A percentile compares a stretch with the other conserved stretches of the same genome.
Conservation (phyloP, 2,888 invertebrate genomes). For the Andrena marginata region DNA sequence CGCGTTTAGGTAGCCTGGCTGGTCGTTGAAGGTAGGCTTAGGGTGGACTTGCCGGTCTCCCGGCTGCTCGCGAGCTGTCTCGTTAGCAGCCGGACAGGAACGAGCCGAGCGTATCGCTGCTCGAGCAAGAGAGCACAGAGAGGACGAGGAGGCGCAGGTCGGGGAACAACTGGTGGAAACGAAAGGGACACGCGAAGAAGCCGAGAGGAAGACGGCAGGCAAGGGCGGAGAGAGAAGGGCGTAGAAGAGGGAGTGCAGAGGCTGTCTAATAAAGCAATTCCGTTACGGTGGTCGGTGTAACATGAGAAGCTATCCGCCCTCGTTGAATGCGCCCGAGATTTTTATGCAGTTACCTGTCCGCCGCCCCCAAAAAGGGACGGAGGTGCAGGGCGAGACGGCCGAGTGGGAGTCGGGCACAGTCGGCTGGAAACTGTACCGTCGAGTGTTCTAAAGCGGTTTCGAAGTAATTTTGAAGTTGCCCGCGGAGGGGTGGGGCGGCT, state of each 20-base stretch:
- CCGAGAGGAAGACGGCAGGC: conserved; percentile 18
- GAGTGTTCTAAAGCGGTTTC: conserved; percentile 66
- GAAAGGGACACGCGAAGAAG: conserved; percentile 18
- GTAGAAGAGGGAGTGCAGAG: conserved; percentile 45
- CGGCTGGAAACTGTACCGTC: conserved; percentile 61
- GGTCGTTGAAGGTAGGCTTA: conserved; percentile 74
- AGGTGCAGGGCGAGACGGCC: conserved; percentile 25
- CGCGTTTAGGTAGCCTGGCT: conserved; percentile 76
- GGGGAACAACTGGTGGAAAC: conserved; percentile 7
- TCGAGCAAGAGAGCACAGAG: conserved; percentile 7
- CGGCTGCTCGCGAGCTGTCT: conserved; percentile 80
- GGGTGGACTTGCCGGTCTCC: conserved; percentile 70
- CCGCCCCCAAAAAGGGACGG: conserved; percentile 50
- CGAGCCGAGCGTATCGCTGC: conserved; percentile 63
- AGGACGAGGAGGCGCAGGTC: neutral
- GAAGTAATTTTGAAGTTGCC: conserved; percentile 65
- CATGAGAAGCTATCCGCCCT: conserved; percentile 83
- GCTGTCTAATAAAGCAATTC: conserved; percentile 84
- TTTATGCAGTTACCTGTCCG: conserved; percentile 77
- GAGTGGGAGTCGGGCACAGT: conserved; percentile 35
- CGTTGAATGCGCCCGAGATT: conserved; percentile 75
- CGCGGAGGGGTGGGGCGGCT: conserved; percentile 43
- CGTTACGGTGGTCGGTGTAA: conserved; percentile 82
- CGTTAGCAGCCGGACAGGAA: conserved; percentile 80
- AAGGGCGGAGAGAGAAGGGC: conserved; percentile 29